These are phyloP conservation scores for Zoroaster sp. DNA, from an alignment of 53 echinoderm and acorn worm species.

Conservation along the genomic window DNA sequence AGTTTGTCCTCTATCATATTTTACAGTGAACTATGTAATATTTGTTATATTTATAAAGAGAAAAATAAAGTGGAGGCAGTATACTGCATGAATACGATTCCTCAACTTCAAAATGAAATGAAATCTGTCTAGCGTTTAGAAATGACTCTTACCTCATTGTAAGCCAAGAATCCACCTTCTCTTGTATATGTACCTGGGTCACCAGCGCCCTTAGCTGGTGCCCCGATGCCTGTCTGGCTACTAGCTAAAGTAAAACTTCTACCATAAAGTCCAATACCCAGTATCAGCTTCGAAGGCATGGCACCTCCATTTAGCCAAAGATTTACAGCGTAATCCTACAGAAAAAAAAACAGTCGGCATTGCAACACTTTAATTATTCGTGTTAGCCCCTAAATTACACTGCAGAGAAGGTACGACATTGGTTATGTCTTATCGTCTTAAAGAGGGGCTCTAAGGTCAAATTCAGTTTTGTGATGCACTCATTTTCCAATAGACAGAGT, in stretches of 20 bases:
- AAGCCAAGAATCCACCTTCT: conserved; percentile 49
- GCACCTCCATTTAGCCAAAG: conserved; percentile 53
- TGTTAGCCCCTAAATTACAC: not conserved
- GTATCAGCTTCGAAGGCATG: conserved; percentile 42
- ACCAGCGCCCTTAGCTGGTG: conserved; percentile 36
- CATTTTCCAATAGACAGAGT: too few species aligned
- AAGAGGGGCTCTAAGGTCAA: too few species aligned
- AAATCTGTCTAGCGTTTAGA: not conserved
- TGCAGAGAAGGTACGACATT: too few species aligned
- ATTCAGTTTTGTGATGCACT: too few species aligned
- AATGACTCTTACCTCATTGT: conserved; percentile 55
- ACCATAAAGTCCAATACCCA: conserved; percentile 59
- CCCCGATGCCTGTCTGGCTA: conserved; percentile 59
- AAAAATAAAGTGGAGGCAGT: not conserved
- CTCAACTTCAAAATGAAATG: not conserved
- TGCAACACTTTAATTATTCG: not conserved
- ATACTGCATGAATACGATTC: not conserved
- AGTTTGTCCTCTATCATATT: not conserved
- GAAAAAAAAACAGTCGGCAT: not conserved
- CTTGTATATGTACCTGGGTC: conserved; percentile 25
- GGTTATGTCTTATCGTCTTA: not conserved
- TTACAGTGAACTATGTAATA: not conserved
- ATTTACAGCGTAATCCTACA: conserved; percentile 41
- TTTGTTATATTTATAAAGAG: not conserved
- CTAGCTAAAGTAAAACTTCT: conserved; percentile 40